A percentile compares a stretch with the other conserved stretches of the same genome.
phyloP scores from a whole-genome alignment of 2,797 vertebrate species.

The Zonotrichia albicollis region DNA sequence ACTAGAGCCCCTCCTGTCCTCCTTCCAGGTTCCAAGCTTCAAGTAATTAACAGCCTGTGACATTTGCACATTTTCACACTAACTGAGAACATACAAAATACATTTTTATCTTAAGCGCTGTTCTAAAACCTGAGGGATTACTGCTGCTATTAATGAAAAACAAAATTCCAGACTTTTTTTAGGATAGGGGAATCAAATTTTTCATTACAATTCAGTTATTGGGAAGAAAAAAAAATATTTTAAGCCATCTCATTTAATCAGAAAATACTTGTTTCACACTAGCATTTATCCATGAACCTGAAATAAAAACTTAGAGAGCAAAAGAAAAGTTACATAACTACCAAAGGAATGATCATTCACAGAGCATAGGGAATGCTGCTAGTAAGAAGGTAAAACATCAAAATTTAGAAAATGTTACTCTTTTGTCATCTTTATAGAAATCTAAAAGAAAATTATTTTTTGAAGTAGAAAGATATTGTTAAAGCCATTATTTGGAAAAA shows the following conservation, averaged over 20 bases:
- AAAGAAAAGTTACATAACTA: neutral
- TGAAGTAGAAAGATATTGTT: neutral
- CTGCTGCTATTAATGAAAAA: neutral
- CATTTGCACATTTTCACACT: conserved; percentile 15
- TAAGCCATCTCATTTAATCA: neutral
- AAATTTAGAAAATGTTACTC: neutral
- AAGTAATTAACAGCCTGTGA: conserved; percentile 32
- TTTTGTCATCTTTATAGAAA: neutral
- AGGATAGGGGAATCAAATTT: neutral
- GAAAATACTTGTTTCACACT: neutral
- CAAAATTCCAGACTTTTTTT: neutral
- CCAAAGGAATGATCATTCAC: neutral
- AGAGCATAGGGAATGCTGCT: neutral
- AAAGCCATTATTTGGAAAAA: neutral
- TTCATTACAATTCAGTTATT: neutral
- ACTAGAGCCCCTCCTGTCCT: neutral
- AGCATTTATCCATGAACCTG: neutral
- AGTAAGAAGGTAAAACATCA: neutral
- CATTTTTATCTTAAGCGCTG: neutral
- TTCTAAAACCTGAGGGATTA: neutral
- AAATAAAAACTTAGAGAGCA: neutral
- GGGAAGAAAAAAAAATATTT: neutral
- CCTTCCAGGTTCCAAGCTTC: neutral
- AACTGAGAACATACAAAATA: neutral
- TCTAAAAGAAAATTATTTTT: neutral